Evolutionary conservation across 2,888 invertebrate genomes (phyloP), one percentile per base, ranked within the genome.

Genomic region (Campaea margaritaria): DNA sequence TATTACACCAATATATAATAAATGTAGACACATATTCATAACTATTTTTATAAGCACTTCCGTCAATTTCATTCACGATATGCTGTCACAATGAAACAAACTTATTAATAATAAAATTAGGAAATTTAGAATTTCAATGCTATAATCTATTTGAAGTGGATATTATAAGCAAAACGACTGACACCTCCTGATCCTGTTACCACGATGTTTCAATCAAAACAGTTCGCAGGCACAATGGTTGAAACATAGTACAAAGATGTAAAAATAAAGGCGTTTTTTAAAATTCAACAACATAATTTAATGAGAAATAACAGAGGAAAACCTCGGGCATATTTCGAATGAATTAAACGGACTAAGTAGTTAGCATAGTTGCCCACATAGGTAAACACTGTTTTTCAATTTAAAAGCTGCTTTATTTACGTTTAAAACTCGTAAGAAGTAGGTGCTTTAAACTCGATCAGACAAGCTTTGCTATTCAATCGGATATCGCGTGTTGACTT

Each of bases 1-100:
- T 45, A 49, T 72, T 75, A 80, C 67, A 80, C n/a, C n/a, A 75
- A 31, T 79, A 78, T 81, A 70, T 12, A 43, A 31, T 52, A 7
- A 42, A 52, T 44, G 38, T 48, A 49, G 73, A 79, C 77, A 82
- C 75, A 70, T 74, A 76, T 76, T 76, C 56, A 36, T 56, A 56
- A 41, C 50, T 60, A 51, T 58, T 60, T 51, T 58, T 15, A n/a
- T 31, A 28, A 10, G 11, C 27, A 14, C 43, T 15, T 34, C 50
- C 34, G 44, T 39, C 31, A 50, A 39, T 12, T 50, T 39, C 31
- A 57, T 11, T 15, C 14, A 46, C 2, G 10, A 45, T 45, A n/a
- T 11, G 39, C 39, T n/a, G 10, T n/a, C 12, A 36, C n/a, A 36
- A 36, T 36, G 21, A 21, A 21, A 21, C 21, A 21, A 21, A 21